phyloP scores from a whole-genome alignment of 2,113 vertebrate genomes.

The Xenotilapia flavipinnis region DNA sequence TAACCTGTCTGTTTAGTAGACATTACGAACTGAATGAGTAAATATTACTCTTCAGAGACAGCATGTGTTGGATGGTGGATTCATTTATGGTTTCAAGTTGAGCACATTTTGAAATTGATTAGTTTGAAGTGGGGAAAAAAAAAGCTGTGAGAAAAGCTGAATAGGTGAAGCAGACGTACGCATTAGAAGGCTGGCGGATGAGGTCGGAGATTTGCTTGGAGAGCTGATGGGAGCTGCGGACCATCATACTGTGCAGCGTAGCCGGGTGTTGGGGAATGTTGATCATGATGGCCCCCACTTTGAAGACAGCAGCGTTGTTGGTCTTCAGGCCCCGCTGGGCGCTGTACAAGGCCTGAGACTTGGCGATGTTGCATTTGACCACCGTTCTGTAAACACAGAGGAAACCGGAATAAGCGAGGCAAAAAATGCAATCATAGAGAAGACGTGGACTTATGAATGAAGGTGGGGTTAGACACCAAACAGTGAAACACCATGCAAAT shows the following conservation, averaged over 20 bases:
- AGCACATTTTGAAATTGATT: neutral
- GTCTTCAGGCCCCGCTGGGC: conserved; percentile 92
- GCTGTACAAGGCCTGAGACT: conserved; percentile 96
- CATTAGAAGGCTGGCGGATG: conserved; percentile 89
- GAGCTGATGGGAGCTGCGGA: conserved; percentile 97
- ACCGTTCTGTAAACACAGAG: conserved; percentile 80
- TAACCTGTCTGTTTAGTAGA: neutral
- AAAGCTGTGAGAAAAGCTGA: neutral
- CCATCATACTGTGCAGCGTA: conserved; percentile 98
- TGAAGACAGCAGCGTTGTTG: conserved; percentile 92
- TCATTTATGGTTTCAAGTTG: neutral
- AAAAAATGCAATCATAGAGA: neutral
- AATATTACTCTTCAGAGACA: neutral
- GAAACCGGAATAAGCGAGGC: neutral
- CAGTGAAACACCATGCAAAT: conserved; percentile 31
- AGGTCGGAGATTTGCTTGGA: conserved; percentile 99
- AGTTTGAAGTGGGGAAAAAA: accelerated
- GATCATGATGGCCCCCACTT: conserved; percentile 95
- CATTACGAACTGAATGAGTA: neutral
- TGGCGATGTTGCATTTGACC: conserved; percentile 98
- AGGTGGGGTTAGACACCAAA: neutral
- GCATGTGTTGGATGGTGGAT: neutral
- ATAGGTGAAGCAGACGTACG: conserved; percentile 63
- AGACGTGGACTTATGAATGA: neutral
- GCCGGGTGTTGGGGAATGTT: conserved; percentile 98